Conservation (phyloP, 2,113 vertebrate genomes). For the Labrus mixtus region DNA sequence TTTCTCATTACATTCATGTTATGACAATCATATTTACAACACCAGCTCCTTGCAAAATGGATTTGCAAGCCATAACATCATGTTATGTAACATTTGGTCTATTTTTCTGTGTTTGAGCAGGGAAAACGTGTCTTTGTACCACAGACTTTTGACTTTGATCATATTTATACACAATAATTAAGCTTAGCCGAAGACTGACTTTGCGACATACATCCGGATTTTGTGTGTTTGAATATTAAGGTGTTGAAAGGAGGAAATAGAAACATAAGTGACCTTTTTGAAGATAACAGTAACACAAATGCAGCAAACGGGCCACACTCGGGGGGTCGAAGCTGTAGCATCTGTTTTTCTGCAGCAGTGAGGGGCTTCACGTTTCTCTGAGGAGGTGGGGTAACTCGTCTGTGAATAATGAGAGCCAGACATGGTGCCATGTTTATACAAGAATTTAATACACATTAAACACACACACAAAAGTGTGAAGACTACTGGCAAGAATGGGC, state of each 20-base stretch:
- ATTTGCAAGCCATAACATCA: neutral
- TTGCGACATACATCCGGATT: neutral
- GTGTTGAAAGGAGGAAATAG: conserved; percentile 13
- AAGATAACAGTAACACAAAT: conserved; percentile 2
- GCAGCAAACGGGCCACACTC: neutral
- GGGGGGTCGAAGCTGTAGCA: neutral
- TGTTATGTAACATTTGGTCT: neutral
- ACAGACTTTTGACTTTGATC: neutral
- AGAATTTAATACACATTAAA: conserved; percentile 3
- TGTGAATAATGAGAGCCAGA: conserved; percentile 18
- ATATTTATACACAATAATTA: neutral
- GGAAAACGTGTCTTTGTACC: neutral
- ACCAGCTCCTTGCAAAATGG: neutral
- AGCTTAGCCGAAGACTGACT: neutral
- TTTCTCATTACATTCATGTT: neutral
- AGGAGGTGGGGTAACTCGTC: neutral
- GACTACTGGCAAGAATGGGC: too few relatives aligned
- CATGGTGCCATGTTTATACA: conserved; percentile 37
- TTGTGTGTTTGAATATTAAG: neutral
- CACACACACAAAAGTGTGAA: neutral
- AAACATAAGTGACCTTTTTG: conserved; percentile 10
- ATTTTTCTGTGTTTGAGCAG: neutral
- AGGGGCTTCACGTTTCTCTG: conserved; percentile 8
- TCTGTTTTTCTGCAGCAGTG: conserved; percentile 22
- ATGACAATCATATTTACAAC: neutral